These are phyloP conservation scores for Tetheella fluctuosa DNA, from an alignment of 2,888 invertebrate genomes.

Conservation along the genomic window DNA sequence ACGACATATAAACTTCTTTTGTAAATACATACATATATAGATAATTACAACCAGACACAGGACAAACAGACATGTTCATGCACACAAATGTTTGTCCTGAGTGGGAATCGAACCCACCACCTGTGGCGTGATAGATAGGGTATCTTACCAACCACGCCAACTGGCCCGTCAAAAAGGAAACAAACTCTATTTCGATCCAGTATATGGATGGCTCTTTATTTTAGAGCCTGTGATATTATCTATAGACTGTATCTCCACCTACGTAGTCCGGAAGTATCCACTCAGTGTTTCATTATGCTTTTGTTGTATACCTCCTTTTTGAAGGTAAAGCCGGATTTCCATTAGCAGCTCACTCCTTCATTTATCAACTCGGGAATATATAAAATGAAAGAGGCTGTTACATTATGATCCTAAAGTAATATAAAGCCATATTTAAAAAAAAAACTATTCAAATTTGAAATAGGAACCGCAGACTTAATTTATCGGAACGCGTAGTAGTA, in stretches of 20 bases:
- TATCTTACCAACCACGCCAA: no score
- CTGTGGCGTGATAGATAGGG: no score
- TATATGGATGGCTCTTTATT: not conserved
- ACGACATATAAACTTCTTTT: no score
- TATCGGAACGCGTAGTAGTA: no score
- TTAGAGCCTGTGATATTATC: not conserved
- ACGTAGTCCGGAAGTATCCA: not conserved
- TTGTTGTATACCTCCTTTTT: not conserved
- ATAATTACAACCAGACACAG: no score
- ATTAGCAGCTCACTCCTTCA: not conserved
- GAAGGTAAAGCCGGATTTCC: conserved; percentile 5
- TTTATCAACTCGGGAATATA: not conserved
- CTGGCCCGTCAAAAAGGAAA: no score
- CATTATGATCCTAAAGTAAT: not conserved
- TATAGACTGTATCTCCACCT: not conserved
- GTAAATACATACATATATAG: no score
- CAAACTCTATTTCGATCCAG: not conserved
- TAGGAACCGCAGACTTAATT: not conserved
- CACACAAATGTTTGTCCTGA: no score
- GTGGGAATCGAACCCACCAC: no score
- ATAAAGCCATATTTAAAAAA: no score
- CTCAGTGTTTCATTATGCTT: not conserved
- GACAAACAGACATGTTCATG: no score
- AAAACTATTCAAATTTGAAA: not conserved
- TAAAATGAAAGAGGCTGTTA: not conserved